Base-by-base conservation (phyloP, 2,888 invertebrate species). In the Orthosia gracilis region DNA sequence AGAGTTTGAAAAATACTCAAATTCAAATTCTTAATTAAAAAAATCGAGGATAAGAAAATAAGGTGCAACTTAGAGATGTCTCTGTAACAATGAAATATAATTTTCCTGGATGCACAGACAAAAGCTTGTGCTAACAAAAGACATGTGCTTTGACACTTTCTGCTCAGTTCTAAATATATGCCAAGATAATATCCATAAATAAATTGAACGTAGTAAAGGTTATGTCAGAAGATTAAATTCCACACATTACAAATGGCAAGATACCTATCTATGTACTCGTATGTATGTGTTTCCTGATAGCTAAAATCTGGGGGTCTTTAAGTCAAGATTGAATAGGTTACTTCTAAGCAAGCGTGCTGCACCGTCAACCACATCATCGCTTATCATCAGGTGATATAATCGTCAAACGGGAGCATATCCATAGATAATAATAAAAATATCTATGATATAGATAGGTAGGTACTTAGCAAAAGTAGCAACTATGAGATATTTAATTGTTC, bases 181-280 rank as follows among this genome's bases (percentile, higher is more conserved):
- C 31, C 21, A 63, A 61, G 84, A 71, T 77, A 77, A 64, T 67
- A 45, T 64, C 49, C 63, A 59, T 59, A 77, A 77, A 81, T 81
- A 82, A 69, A 58, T 68, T 40, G 67, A 50, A 73, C 45, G 70
- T 45, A 71, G 49, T 65, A 62, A 71, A 70, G 64, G 50, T 55
- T 66, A 59, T 69, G 47, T 78, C 62, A 62, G 23, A 18, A 58
- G 23, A 72, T 40, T 55, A 26, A 50, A 69, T 76, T 58, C 52
- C 31, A 40, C 59, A 50, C 72, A 67, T 67, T 15, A 70, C 45
- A 68, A 68, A 61, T 59, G 21, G 50, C 31, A 67, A 45, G 12
- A 55, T 59, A 58, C 47, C 23, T 58, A 40, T 40, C 40, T 9
- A 40, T 40, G 40, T 40, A n/a, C n/a, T n/a, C n/a, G n/a, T n/a